A percentile compares a stretch with the other conserved stretches of the same genome.
Evolutionary conservation across 92 coral and sea anemone species (phyloP).

Genomic region (Pocillopora meandrina): DNA sequence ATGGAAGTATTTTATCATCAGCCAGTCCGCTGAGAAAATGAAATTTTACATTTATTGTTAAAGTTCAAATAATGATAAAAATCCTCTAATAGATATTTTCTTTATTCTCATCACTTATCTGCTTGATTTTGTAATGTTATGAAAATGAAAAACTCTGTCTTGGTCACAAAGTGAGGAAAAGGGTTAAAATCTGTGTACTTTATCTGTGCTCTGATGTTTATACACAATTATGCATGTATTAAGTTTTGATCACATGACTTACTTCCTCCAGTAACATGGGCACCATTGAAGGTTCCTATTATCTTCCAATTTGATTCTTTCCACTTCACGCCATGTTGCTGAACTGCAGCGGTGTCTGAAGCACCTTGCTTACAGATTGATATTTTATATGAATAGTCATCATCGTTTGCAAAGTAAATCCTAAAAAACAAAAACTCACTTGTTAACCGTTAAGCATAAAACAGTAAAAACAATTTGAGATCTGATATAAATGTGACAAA

Average conservation of each 20-base stretch:
- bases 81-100: background rate
- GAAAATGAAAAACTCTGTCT: too few species aligned
- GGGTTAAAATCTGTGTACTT: too few species aligned
- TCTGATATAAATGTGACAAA: too few species aligned
- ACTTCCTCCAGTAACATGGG: conserved; percentile 58
- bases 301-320: background rate
- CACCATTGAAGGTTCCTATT: conserved; percentile 4
- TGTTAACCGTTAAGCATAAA: background rate
- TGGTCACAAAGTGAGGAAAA: too few species aligned
- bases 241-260: conserved; percentile 2
- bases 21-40: conserved; percentile 68
- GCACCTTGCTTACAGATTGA: background rate
- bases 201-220: too few species aligned
- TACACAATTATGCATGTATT: background rate
- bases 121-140: too few species aligned
- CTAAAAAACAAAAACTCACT: background rate
- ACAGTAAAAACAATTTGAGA: too few species aligned
- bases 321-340: conserved; percentile 2
- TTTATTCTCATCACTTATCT: too few species aligned
- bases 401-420: background rate
- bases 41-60: background rate
- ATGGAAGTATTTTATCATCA: conserved; percentile 62
- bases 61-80: background rate
- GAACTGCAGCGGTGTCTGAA: background rate
- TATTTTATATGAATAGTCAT: conserved; percentile 17